phyloP scores from a whole-genome alignment of 2,113 vertebrate species.

The Gallinago paraguaiae region DNA sequence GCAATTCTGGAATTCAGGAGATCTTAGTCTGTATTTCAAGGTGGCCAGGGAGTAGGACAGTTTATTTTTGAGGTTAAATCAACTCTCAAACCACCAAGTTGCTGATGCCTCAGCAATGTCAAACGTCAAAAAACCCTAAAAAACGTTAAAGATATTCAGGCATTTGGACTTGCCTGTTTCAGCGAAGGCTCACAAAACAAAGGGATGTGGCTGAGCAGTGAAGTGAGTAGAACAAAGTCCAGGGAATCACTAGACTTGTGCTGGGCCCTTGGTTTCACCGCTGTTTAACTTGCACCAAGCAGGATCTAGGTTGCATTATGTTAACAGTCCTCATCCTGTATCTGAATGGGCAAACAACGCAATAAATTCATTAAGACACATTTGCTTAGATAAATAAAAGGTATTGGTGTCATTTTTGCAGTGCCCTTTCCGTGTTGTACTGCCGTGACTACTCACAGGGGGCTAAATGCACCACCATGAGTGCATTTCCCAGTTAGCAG shows the following conservation, averaged over 20 bases:
- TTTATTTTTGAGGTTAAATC: not conserved
- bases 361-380: slow-evolving; percentile 48
- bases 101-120: not conserved
- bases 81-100: not conserved
- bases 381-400: slow-evolving; percentile 20
- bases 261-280: not conserved
- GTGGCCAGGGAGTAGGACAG: not conserved
- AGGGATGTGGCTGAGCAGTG: not conserved
- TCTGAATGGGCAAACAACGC: not conserved
- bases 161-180: not conserved
- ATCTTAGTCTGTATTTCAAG: not conserved
- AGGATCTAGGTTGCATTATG: not conserved
- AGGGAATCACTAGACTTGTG: not conserved
- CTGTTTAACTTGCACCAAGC: not conserved
- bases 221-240: not conserved
- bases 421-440: not conserved
- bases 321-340: slow-evolving; percentile 32
- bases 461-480: not conserved
- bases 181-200: not conserved
- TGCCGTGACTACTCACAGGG: not conserved
- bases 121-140: not conserved
- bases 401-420: not conserved
- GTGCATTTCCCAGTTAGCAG: not conserved
- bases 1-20: not conserved
- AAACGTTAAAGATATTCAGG: not conserved